These are phyloP conservation scores for Solea solea DNA, from an alignment of 2,113 vertebrate species.

Conservation along the genomic window DNA sequence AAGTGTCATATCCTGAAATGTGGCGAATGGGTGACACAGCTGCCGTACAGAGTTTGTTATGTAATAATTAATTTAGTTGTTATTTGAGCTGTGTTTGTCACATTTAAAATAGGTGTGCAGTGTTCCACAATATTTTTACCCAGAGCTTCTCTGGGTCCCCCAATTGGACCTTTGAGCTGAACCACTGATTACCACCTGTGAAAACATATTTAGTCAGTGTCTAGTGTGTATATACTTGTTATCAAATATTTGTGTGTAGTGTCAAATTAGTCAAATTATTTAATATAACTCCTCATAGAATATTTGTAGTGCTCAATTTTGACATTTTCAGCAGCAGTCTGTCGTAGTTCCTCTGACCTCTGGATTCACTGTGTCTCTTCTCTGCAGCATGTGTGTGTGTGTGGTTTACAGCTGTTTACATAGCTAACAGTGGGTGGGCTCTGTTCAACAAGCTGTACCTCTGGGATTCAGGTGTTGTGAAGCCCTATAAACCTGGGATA, in stretches of 20 bases:
- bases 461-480: conserved; percentile 35
- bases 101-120: no score
- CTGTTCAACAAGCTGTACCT: conserved; percentile 51
- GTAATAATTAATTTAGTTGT: no score
- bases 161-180: neutral
- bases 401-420: conserved; percentile 67
- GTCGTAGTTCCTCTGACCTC: neutral
- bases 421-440: conserved; percentile 65
- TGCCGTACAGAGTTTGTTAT: no score
- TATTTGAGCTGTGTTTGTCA: no score
- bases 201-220: conserved; percentile 47
- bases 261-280: no score
- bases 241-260: no score
- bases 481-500: conserved; percentile 63
- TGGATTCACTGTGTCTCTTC: conserved; percentile 45
- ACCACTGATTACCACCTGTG: conserved; percentile 59
- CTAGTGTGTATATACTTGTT: neutral
- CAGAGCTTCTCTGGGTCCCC: no score
- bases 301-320: neutral
- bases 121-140: no score
- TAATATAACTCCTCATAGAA: neutral
- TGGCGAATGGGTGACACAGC: no score
- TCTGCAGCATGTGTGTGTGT: conserved; percentile 21
- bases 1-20: no score
- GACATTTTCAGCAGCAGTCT: no score